Base-by-base conservation (phyloP, 1,140 invertebrate genomes). In the Drepana arcuata region DNA sequence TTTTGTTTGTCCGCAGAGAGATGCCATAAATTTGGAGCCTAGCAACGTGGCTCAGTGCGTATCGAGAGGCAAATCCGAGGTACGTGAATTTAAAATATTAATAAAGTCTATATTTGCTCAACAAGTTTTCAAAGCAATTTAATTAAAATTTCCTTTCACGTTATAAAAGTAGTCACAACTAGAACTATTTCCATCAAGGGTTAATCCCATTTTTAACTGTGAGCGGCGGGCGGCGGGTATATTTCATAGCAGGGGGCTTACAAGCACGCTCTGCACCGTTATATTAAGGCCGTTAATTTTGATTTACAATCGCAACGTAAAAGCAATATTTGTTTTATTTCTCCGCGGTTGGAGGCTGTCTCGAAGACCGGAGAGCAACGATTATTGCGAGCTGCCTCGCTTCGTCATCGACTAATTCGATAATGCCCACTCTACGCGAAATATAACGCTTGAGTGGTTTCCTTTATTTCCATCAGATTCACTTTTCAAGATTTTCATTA, bases 61-160 rank as follows among this genome's bases (percentile, higher is more conserved):
- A 30, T 93, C 91, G 14, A 93, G 92, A 86, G 92, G 92, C 53
- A 94, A 93, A 84, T 92, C 91, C 41, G 91, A 93, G 88, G 92
- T 93, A 79, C 88, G 84, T 62, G 38, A 32, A 30, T 41, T 48
- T 24, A 31, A 21, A 25, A 16, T 36, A 10, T 21, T 21, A 21
- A 5, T 21, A 4, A 5, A 21, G 18, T 21, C 18, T 21, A 21
- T 5, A 21, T 21, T 21, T 4, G n/a, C n/a, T n/a, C n/a, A n/a
- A n/a, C n/a, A n/a, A n/a, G n/a, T n/a, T n/a, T n/a, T n/a, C n/a
- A n/a, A n/a, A n/a, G n/a, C n/a, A n/a, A 64, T 58, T 63, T 64
- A 63, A 64, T 70, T 58, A 54, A 41, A 60, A 47, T 41, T 53
- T 58, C 44, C 57, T 55, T 55, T 59, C 63, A 64, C 57, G 28